These are phyloP conservation scores for Plagodis dolabraria DNA, from an alignment of 2,888 invertebrate genomes.

Conservation along the genomic window DNA sequence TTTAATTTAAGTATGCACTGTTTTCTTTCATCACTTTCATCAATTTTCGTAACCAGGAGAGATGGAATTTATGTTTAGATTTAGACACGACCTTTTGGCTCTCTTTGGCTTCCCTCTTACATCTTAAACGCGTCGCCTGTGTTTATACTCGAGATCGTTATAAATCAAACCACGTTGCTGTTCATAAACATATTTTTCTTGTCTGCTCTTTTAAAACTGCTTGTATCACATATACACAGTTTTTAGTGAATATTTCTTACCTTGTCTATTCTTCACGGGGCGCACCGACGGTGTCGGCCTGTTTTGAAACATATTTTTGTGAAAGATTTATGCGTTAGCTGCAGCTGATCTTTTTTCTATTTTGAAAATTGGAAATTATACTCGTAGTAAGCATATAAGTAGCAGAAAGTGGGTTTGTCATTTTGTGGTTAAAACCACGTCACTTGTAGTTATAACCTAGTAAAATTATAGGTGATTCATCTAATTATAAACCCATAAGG, in stretches of 20 bases:
- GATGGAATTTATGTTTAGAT: too few relatives aligned
- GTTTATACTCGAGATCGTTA: slow-evolving; percentile 60
- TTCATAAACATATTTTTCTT: slow-evolving; percentile 80
- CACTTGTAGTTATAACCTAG: too few relatives aligned
- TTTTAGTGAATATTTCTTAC: slow-evolving; percentile 19
- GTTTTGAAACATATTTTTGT: neutral
- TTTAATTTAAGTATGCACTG: too few relatives aligned
- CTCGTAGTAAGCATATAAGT: too few relatives aligned
- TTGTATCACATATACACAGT: slow-evolving; percentile 50
- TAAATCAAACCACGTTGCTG: slow-evolving; percentile 79
- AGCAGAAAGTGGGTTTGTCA: too few relatives aligned
- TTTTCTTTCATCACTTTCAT: too few relatives aligned
- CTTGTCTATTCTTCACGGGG: neutral
- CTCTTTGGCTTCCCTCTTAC: neutral
- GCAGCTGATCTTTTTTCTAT: slow-evolving; percentile 23
- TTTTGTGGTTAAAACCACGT: too few relatives aligned
- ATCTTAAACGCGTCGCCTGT: neutral
- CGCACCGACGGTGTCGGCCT: neutral
- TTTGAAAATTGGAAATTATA: slow-evolving; percentile 14
- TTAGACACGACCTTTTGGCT: too few relatives aligned
- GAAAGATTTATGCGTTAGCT: slow-evolving; percentile 11
- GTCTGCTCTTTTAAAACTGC: slow-evolving; percentile 72
- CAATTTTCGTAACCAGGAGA: too few relatives aligned
- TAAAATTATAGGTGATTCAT: too few relatives aligned
- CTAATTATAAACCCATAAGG: too few relatives aligned